Evolutionary conservation across 2,797 vertebrate genomes (phyloP).

Genomic region (Leptodactylus fallax): DNA sequence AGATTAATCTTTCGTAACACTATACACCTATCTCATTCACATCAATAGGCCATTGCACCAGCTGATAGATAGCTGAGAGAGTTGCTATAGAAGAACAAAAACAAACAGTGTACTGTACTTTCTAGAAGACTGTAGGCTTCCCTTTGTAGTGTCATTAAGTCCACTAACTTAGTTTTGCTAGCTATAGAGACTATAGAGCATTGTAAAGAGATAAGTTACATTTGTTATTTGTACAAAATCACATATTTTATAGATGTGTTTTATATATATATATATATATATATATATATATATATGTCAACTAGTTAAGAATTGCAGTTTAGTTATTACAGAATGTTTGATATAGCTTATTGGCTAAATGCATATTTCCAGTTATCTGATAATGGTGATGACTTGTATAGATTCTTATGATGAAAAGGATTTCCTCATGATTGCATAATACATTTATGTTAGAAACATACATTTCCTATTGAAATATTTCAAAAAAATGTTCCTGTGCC

Average conservation of each 20-base stretch:
- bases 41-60: conserved; percentile 42
- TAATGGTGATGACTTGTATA: too few relatives aligned
- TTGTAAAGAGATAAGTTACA: conserved; percentile 15
- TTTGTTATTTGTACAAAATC: conserved; percentile 23
- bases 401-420: too few relatives aligned
- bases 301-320: too few relatives aligned
- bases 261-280: background rate
- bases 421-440: too few relatives aligned
- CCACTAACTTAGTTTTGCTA: conserved; percentile 1
- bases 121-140: conserved; percentile 2
- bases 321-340: too few relatives aligned
- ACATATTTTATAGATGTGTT: background rate
- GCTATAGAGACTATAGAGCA: conserved; percentile 9
- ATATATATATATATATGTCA: too few relatives aligned
- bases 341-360: too few relatives aligned
- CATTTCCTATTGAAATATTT: too few relatives aligned
- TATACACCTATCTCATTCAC: conserved; percentile 45
- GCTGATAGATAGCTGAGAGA: conserved; percentile 52
- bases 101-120: conserved; percentile 45
- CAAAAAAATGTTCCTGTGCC: too few relatives aligned
- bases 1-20: conserved; percentile 57
- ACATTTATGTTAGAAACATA: too few relatives aligned
- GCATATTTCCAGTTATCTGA: too few relatives aligned
- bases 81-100: conserved; percentile 58
- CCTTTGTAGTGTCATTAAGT: conserved; percentile 44